phyloP scores from a whole-genome alignment of 2,113 vertebrate species.

The Rhineura floridana region DNA sequence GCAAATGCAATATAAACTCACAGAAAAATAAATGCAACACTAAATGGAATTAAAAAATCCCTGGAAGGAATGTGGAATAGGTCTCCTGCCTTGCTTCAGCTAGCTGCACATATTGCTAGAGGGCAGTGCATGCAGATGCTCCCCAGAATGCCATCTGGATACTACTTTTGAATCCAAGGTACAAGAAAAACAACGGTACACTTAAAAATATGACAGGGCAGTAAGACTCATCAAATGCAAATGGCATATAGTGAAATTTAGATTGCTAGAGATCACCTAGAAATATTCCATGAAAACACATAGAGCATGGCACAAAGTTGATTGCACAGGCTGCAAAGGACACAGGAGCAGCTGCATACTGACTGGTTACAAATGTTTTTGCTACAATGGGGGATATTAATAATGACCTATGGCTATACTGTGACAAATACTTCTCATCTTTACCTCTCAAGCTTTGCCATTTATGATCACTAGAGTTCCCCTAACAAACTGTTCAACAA shows the following conservation, averaged over 20 bases:
- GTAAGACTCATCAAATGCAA: background rate
- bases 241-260: background rate
- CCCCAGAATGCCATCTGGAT: slow-evolving; percentile 13
- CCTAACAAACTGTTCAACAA: background rate
- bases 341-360: background rate
- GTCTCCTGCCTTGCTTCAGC: background rate
- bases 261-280: background rate
- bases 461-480: slow-evolving; percentile 1
- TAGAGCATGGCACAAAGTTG: background rate
- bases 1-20: background rate
- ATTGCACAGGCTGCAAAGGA: background rate
- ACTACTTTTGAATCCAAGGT: background rate
- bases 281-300: rapidly evolving
- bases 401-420: background rate
- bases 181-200: background rate
- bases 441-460: background rate
- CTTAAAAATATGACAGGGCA: background rate
- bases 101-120: slow-evolving; percentile 13
- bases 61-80: background rate
- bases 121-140: background rate
- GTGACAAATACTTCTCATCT: slow-evolving; percentile 13
- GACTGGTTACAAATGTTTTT: background rate
- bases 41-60: background rate
- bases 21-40: background rate
- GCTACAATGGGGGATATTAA: background rate